Conservation (phyloP, 2,797 vertebrate genomes). For the Catamblyrhynchus diadema region DNA sequence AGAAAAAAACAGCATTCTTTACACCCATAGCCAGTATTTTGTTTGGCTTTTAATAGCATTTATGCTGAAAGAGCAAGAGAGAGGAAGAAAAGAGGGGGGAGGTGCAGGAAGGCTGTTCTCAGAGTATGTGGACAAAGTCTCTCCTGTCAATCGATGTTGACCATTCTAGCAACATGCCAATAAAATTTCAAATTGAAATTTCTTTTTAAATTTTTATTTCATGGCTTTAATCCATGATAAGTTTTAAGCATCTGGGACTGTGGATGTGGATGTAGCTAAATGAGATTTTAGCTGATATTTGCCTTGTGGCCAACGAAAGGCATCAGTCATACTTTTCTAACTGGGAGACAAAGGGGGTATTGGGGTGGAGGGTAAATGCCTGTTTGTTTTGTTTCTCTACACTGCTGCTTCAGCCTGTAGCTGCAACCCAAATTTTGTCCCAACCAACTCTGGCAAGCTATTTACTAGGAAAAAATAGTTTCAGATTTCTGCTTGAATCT, state of each 20-base stretch:
- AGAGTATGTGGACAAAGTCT: slow-evolving; percentile 69
- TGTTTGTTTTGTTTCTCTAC: slow-evolving; percentile 19
- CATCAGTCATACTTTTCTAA: slow-evolving; percentile 47
- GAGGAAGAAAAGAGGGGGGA: slow-evolving; percentile 21
- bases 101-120: slow-evolving; percentile 58
- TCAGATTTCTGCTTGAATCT: background rate
- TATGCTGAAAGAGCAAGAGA: background rate
- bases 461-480: background rate
- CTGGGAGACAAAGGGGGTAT: background rate
- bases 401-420: background rate
- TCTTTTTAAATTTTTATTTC: slow-evolving; percentile 70
- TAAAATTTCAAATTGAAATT: slow-evolving; percentile 86
- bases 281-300: slow-evolving; percentile 54
- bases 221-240: slow-evolving; percentile 80
- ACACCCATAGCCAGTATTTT: slow-evolving; percentile 67
- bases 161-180: slow-evolving; percentile 77
- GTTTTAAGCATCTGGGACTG: slow-evolving; percentile 70
- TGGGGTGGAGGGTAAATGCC: background rate
- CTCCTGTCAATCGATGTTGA: slow-evolving; percentile 73
- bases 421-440: slow-evolving; percentile 23
- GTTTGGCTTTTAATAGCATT: slow-evolving; percentile 70
- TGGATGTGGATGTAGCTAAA: slow-evolving; percentile 69
- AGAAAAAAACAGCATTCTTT: slow-evolving; percentile 71
- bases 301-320: slow-evolving; percentile 50
- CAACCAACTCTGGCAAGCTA: background rate